Evolutionary conservation across 2,797 vertebrate species (phyloP), one percentile per base, ranked within the genome.

Genomic region (Pyrocephalus nanus): DNA sequence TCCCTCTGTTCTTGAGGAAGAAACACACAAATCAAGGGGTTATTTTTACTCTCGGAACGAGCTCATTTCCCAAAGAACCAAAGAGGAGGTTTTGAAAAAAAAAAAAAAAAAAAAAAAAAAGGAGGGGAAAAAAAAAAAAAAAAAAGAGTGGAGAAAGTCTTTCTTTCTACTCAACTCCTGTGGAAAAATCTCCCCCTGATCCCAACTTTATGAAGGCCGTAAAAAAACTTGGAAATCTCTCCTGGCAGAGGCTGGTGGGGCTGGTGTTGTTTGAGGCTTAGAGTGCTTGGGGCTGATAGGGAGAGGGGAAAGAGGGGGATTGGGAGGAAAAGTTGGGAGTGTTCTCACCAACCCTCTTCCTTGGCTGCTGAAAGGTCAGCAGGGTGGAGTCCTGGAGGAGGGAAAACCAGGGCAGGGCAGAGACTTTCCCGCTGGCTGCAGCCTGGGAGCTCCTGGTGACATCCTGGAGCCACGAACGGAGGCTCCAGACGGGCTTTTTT

Each of bases 111-210:
- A 36, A 66, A 42, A 50, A 34, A 73, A 78, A 38, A 69, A 36
- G 42, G 12, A 14, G 40, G 12, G 12, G 12, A 14, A 14, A 14
- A 40, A 40, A 42, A 80, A 76, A 36, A 70, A 42, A 50, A 34
- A 73, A 78, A 38, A 69, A 36, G 50, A 30, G 32, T 6, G 9
- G 91, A 86, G 81, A 91, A 92, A 93, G 67, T 85, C 73, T 95
- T 95, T 88, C 83, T 95, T 93, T 71, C 75, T 95, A 80, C 90
- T 95, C 66, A 32, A 15, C 66, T 78, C 73, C 84, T 50, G 86
- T 90, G 96, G 86, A 97, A 97, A 96, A 96, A 95, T 93, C 96
- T 86, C 88, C 90, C 90, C 90, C 88, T 93, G 92, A 96, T 96
- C 93, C 78, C 91, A 65, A 82, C 65, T 96, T 96, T 95, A 97